Conservation (phyloP, 35 echinoderm and acorn worm species). For the Amphiura filiformis region DNA sequence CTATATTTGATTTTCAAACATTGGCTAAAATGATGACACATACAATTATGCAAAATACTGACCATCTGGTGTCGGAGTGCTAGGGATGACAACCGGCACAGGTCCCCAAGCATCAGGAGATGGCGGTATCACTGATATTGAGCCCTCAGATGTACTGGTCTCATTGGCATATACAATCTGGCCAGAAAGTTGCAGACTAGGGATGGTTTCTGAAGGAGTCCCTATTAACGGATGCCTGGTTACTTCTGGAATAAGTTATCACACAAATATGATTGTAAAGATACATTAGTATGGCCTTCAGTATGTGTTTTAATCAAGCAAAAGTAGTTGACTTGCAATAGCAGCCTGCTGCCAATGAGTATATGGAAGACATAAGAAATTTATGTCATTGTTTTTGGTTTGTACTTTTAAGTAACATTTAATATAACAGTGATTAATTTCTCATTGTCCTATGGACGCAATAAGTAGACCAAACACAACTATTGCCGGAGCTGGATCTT, state of each 20-base stretch:
- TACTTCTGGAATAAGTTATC: background rate
- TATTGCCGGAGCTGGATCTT: no score
- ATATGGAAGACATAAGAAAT: no score
- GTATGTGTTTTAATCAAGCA: background rate
- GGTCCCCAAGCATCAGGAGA: constrained; percentile 19
- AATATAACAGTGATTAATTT: no score
- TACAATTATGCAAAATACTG: no score
- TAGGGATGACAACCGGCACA: constrained; percentile 28
- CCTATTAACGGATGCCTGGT: background rate
- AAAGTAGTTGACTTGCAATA: no score
- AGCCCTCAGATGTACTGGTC: background rate
- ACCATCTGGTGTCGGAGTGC: constrained; percentile 50
- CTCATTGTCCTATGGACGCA: no score
- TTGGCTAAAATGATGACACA: no score
- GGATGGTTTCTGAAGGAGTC: constrained; percentile 39
- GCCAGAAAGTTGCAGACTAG: constrained; percentile 42
- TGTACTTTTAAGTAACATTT: no score
- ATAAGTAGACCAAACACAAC: no score
- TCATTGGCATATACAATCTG: constrained; percentile 7
- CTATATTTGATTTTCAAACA: background rate
- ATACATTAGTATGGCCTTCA: background rate
- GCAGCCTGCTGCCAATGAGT: no score
- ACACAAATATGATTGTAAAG: background rate
- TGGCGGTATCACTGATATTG: background rate
- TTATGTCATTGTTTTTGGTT: no score